Percentiles rank a stretch among this genome's conserved stretches.
These are phyloP conservation scores for Ditylenchus dipsaci DNA, from an alignment of 1,140 invertebrate genomes.

Conservation along the genomic window DNA sequence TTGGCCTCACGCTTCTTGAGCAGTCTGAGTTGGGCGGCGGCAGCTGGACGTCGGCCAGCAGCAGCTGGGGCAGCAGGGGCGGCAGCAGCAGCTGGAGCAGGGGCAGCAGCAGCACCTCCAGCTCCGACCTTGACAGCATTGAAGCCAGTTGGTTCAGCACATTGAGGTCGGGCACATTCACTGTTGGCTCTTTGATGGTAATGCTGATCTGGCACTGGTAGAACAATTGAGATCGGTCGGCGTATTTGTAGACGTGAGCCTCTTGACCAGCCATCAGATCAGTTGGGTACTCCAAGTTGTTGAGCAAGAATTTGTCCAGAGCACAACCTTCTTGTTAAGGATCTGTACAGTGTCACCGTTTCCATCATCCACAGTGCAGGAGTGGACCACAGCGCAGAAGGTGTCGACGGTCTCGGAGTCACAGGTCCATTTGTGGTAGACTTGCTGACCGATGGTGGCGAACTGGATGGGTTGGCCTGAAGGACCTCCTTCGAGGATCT, in stretches of 20 bases:
- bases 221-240: constrained; percentile 56
- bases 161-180: constrained; percentile 55
- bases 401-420: constrained; percentile 57
- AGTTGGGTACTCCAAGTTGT: constrained; percentile 57
- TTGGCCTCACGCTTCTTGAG: constrained; percentile 48
- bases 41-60: constrained; percentile 4
- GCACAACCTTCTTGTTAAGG: constrained; percentile 57
- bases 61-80: constrained; percentile 22
- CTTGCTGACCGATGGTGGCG: constrained; percentile 58
- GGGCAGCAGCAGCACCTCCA: constrained; percentile 20
- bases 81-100: constrained; percentile 27
- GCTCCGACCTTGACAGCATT: constrained; percentile 50
- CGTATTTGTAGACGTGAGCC: constrained; percentile 59
- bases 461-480: constrained; percentile 56
- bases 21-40: constrained; percentile 47
- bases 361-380: constrained; percentile 56
- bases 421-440: constrained; percentile 59
- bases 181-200: constrained; percentile 57
- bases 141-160: constrained; percentile 54
- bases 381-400: constrained; percentile 57
- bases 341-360: constrained; percentile 58
- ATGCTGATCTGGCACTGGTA: constrained; percentile 58
- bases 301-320: constrained; percentile 55
- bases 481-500: constrained; percentile 58
- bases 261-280: constrained; percentile 57